Evolutionary conservation across 2,113 vertebrate species (phyloP).

Genomic region (Proterorhinus semilunaris): DNA sequence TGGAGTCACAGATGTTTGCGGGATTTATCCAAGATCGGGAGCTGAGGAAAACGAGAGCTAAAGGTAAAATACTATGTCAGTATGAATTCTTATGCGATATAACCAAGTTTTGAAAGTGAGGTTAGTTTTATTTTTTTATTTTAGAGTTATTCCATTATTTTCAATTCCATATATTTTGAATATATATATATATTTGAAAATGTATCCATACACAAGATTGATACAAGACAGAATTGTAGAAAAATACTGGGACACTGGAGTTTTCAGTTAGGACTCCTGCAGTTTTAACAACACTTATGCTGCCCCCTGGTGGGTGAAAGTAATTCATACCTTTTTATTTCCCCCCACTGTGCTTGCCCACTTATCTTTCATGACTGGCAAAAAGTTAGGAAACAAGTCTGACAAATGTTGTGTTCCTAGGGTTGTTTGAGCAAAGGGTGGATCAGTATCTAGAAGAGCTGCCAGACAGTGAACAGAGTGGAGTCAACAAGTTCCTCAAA

Average conservation of each 20-base stretch:
- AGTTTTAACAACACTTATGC: constrained; percentile 23
- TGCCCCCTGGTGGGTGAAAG: constrained; percentile 63
- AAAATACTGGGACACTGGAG: not conserved
- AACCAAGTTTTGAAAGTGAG: too few relatives aligned
- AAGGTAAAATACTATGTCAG: constrained; percentile 77
- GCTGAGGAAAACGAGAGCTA: constrained; percentile 91
- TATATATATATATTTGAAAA: too few relatives aligned
- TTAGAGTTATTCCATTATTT: too few relatives aligned
- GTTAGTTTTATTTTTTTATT: too few relatives aligned
- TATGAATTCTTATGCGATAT: not conserved
- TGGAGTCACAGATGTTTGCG: constrained; percentile 99
- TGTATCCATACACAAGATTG: too few relatives aligned
- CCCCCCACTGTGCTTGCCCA: not conserved
- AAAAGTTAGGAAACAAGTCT: not conserved
- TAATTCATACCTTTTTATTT: constrained; percentile 6
- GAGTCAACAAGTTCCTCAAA: constrained; percentile 96
- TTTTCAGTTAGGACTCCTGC: not conserved
- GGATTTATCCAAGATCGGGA: constrained; percentile 98
- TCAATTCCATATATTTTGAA: too few relatives aligned
- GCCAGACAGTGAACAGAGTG: constrained; percentile 96
- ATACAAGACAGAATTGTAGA: not conserved
- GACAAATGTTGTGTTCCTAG: constrained; percentile 62
- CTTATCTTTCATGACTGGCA: constrained; percentile 10
- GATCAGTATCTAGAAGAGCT: constrained; percentile 97
- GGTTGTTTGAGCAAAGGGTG: constrained; percentile 94